Evolutionary conservation across 2,888 invertebrate species (phyloP).

Genomic region (Apeira syringaria): DNA sequence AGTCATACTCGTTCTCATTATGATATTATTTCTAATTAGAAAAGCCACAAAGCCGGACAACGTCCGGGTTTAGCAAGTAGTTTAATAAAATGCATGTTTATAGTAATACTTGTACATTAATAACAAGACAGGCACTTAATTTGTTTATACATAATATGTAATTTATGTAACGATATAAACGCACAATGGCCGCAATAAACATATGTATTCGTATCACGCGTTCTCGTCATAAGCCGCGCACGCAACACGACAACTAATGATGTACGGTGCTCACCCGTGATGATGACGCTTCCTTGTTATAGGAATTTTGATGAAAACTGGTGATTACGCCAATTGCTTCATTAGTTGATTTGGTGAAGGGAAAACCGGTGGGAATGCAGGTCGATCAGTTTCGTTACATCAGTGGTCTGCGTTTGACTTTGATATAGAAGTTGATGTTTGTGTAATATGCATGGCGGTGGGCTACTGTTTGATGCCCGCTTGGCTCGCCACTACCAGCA

Average conservation of each 20-base stretch:
- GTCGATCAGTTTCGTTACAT: background rate
- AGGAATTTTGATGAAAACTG: constrained; percentile 14
- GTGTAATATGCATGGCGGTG: no score
- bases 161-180: background rate
- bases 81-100: no score
- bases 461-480: no score
- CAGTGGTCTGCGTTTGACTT: background rate
- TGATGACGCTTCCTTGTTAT: constrained; percentile 5
- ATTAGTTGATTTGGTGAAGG: constrained; percentile 6
- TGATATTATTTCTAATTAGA: no score
- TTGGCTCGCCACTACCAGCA: no score
- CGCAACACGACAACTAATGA: constrained; percentile 2
- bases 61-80: no score
- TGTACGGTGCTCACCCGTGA: background rate
- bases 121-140: no score
- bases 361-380: background rate
- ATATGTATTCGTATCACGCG: constrained; percentile 1
- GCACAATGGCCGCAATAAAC: background rate
- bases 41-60: no score
- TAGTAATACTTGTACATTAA: no score
- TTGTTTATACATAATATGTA: background rate
- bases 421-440: no score
- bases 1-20: no score
- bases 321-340: constrained; percentile 10
- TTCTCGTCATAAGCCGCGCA: background rate